Evolutionary conservation across 2,888 invertebrate genomes (phyloP), one percentile per base, ranked within the genome.

Genomic region (Nomada fucata): DNA sequence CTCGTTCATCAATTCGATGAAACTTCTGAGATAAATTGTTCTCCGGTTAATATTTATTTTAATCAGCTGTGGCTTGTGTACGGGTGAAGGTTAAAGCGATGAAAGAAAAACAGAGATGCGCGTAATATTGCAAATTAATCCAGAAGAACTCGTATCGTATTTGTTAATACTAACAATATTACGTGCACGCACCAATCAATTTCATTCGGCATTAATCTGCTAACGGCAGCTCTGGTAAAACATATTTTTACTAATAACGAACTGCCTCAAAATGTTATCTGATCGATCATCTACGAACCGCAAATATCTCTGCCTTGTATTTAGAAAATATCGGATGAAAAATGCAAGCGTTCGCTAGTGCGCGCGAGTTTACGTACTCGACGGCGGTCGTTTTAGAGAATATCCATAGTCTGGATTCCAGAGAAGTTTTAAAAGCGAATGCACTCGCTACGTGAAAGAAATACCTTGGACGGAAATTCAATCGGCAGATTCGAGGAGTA

Each of bases 381-480:
- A 18, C 7, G 60, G 20, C 4, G 63, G 57, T 78, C 53, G 57
- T 72, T 55, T 72, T 47, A 1, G 23, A 23, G n/a, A 67, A 42
- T 65, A 77, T 60, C 63, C 53, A n/a, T 0, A 23, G 57, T 36
- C 26, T 42, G 59, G 29, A 44, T 59, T 23, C 64, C 23, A 1
- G 23, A n/a, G 23, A 71, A 82, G 69, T 82, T 82, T 77, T 11
- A n/a, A 63, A 71, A 71, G 61, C 61, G 73, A 61, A 57, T n/a
- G 67, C 67, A 52, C 53, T 36, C 15, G 55, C 20, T 55, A 61
- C 60, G 59, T 11, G 67, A 23, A 36, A 67, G 82, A 74, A 81
- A 81, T 82, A 81, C 57, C 64, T 65, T 55, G 75, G 65, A 67
- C 70, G 82, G 67, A 82, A 82, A 74, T 82, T 81, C 70, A 76